A percentile compares a stretch with the other conserved stretches of the same genome.
These are phyloP conservation scores for Drosophila leontia DNA, from an alignment of 1,140 invertebrate genomes.

Conservation along the genomic window DNA sequence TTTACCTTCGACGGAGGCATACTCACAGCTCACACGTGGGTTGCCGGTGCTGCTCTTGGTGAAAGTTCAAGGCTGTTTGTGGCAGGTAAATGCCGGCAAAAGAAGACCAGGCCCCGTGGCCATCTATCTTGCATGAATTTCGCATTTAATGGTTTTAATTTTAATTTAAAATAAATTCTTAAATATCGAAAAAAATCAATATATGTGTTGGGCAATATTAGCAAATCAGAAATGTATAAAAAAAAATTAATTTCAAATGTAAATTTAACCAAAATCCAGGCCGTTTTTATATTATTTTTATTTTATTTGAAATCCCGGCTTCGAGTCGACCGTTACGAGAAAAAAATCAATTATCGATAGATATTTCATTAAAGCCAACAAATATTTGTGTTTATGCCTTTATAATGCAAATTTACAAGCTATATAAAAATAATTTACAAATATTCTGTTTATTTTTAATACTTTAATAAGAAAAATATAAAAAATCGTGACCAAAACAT, in stretches of 20 bases:
- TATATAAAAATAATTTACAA: neutral
- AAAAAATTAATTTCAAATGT: too few relatives aligned
- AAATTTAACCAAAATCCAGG: too few relatives aligned
- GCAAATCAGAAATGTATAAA: too few relatives aligned
- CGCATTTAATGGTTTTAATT: neutral
- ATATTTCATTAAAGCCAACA: neutral
- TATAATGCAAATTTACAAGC: neutral
- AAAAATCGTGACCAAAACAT: neutral
- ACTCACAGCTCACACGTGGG: too few relatives aligned
- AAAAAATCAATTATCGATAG: neutral
- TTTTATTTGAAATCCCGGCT: too few relatives aligned
- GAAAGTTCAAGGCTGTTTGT: constrained; percentile 75
- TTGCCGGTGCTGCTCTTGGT: constrained; percentile 46
- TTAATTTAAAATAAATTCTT: neutral
- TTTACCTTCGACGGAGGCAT: constrained; percentile 36
- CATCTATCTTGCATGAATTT: neutral
- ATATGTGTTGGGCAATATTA: too few relatives aligned
- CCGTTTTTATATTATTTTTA: too few relatives aligned
- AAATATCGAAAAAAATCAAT: too few relatives aligned
- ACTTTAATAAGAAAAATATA: too few relatives aligned
- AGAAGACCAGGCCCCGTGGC: neutral
- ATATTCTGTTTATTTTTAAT: neutral
- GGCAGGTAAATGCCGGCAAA: constrained; percentile 25
- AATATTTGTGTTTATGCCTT: neutral
- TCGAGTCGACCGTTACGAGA: too few relatives aligned